Conservation (phyloP, 2,888 invertebrate genomes). For the Apotomis capreana region DNA sequence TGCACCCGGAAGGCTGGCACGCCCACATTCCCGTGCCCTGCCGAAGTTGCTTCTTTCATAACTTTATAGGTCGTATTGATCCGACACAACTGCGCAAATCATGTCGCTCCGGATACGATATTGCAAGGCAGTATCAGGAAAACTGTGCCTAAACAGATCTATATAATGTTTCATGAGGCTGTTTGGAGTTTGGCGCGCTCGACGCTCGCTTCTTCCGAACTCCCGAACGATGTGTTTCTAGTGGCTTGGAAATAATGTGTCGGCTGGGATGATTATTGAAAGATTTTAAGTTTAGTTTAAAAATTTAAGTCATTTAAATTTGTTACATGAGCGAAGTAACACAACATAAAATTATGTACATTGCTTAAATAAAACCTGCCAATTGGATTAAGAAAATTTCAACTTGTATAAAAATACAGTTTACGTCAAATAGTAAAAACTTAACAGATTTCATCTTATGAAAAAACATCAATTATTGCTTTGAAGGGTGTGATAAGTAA, state of each 20-base stretch:
- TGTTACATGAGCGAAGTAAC: slow-evolving; percentile 23
- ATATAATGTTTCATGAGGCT: slow-evolving; percentile 33
- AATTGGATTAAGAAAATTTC: not conserved
- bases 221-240: not conserved
- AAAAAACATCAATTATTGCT: not conserved
- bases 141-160: slow-evolving; percentile 46
- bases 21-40: slow-evolving; percentile 78
- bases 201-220: not conserved
- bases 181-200: not conserved
- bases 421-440: slow-evolving; percentile 12
- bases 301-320: slow-evolving; percentile 20
- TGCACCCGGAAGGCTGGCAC: slow-evolving; percentile 73
- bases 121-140: slow-evolving; percentile 52
- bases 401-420: slow-evolving; percentile 27
- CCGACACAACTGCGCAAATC: slow-evolving; percentile 81
- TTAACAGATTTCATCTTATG: slow-evolving; percentile 7
- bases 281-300: not conserved
- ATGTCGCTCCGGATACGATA: slow-evolving; percentile 61
- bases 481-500: not conserved
- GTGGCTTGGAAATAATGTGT: not conserved
- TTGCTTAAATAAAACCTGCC: slow-evolving; percentile 22
- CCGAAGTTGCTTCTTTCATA: slow-evolving; percentile 82
- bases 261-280: slow-evolving; percentile 18
- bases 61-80: slow-evolving; percentile 81
- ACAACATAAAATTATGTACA: slow-evolving; percentile 5